Percentiles rank a stretch among this genome's conserved stretches.
These are phyloP conservation scores for Myathropa florea DNA, from an alignment of 2,888 invertebrate genomes.

Conservation along the genomic window DNA sequence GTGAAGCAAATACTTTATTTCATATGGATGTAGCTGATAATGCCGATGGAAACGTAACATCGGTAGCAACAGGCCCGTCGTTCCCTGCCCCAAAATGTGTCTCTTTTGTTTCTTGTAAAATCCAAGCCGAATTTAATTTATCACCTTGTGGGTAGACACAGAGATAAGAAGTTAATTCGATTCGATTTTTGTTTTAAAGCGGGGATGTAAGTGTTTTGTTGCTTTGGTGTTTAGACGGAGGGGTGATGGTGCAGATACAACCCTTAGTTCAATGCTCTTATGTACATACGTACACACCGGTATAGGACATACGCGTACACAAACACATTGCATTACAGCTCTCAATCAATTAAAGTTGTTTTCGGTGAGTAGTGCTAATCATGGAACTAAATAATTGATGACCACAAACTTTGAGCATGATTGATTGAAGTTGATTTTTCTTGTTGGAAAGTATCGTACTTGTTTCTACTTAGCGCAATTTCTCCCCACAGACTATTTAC, in stretches of 20 bases:
- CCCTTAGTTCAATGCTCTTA: background rate
- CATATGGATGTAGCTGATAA: conserved; percentile 40
- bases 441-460: conserved; percentile 13
- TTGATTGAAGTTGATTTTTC: conserved; percentile 54
- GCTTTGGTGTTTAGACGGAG: background rate
- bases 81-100: background rate
- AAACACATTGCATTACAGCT: conserved; percentile 42
- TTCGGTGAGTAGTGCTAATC: conserved; percentile 55
- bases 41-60: conserved; percentile 7
- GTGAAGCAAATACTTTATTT: conserved; percentile 52
- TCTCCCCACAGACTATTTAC: background rate
- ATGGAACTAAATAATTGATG: conserved; percentile 65
- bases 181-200: conserved; percentile 19
- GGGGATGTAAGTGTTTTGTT: background rate
- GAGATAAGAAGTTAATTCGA: conserved; percentile 9
- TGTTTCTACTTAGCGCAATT: background rate
- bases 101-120: conserved; percentile 15
- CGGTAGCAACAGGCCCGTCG: background rate
- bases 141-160: conserved; percentile 14
- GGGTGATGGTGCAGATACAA: background rate
- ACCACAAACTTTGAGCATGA: conserved; percentile 59
- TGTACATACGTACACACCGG: background rate
- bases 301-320: background rate
- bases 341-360: conserved; percentile 64
- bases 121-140: conserved; percentile 38